Base-by-base conservation (phyloP, 1,140 invertebrate genomes). In the Stegodyphus dumicola region DNA sequence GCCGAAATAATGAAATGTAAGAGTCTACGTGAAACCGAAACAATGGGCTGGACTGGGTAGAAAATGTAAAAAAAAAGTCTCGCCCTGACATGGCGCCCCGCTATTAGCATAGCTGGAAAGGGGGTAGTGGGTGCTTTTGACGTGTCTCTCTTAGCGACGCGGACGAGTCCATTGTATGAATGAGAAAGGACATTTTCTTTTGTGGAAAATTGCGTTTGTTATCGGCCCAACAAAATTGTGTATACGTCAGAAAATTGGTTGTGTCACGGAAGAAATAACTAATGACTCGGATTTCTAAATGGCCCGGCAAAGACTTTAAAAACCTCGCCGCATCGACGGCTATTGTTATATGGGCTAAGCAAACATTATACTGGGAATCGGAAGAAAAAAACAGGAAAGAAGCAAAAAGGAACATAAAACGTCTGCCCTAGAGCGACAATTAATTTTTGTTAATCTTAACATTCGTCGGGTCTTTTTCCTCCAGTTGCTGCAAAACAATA, bases 121-220 rank as follows among this genome's bases (percentile, higher is more conserved):
- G 76, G 84, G 84, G 75, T 69, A 69, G 84, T 71, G 69, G 81
- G 81, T 77, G 76, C 75, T 77, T 86, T 86, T 86, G 84, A 86
- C 84, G 73, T 78, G 84, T 86, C 84, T 86, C 67, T 85, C 76
- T 69, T 67, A 53, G 76, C 75, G 66, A 33, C 75, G 75, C 53
- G 76, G 84, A 78, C 84, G 75, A 78, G 81, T 85, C 84, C 84
- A 86, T 86, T 86, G 75, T 78, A 65, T 77, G 76, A 85, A 85
- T 85, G 81, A 85, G 81, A 76, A 86, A 86, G 67, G 76, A 86
- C 76, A 71, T 86, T 86, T 86, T 86, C 76, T 86, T 86, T 77
- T 86, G 84, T 86, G 76, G 84, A 86, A 86, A 86, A 86, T 86
- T 86, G 84, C 76, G 76, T 86, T 86, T 86, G 84, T 86, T 86